Percentiles rank a stretch among this genome's conserved stretches.
Conservation (phyloP, 2,797 vertebrate genomes). For the Tapera naevia region DNA sequence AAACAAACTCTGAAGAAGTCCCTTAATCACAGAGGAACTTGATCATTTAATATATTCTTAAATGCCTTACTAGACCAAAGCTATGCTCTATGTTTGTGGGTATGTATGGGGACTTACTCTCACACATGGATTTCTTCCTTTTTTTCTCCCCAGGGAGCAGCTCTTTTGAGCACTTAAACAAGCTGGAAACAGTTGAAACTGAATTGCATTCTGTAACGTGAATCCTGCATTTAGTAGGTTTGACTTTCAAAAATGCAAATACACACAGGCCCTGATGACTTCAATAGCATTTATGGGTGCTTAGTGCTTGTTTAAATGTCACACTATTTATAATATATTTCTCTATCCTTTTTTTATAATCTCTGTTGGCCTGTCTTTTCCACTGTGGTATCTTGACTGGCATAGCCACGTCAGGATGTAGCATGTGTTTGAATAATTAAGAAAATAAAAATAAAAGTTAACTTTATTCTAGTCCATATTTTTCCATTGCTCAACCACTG, state of each 20-base stretch:
- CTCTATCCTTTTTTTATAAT: slow-evolving; percentile 50
- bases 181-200: slow-evolving; percentile 49
- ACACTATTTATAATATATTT: slow-evolving; percentile 68
- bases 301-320: slow-evolving; percentile 62
- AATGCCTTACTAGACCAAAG: neutral
- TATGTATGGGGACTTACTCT: neutral
- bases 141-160: slow-evolving; percentile 7
- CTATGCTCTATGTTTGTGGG: fast-evolving
- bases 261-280: slow-evolving; percentile 52
- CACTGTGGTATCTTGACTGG: slow-evolving; percentile 25
- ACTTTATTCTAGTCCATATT: slow-evolving; percentile 54
- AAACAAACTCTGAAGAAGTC: neutral
- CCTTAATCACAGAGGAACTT: neutral
- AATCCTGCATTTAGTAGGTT: neutral
- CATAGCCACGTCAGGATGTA: slow-evolving; percentile 30
- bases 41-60: neutral
- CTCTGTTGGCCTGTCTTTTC: slow-evolving; percentile 58
- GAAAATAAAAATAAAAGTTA: slow-evolving; percentile 39
- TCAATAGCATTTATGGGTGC: slow-evolving; percentile 67
- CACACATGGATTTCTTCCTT: neutral
- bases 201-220: slow-evolving; percentile 23
- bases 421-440: slow-evolving; percentile 50
- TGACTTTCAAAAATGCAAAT: slow-evolving; percentile 46
- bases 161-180: slow-evolving; percentile 14
- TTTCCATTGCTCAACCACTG: slow-evolving; percentile 43